phyloP scores from a whole-genome alignment of 2,888 invertebrate genomes.

The Campaea margaritaria region DNA sequence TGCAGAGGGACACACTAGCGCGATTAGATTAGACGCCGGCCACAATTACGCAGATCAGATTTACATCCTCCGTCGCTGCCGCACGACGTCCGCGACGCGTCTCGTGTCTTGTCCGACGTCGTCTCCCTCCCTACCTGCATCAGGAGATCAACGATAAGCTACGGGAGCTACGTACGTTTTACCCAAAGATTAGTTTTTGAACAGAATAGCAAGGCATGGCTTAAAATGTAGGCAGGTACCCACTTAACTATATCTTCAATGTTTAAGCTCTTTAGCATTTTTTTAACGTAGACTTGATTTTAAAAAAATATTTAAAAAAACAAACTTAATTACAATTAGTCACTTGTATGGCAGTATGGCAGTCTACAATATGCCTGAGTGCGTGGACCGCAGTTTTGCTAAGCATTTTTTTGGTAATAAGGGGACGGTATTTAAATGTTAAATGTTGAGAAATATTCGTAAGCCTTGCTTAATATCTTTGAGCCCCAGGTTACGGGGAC shows the following conservation, averaged over 20 bases:
- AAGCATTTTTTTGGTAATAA: slow-evolving; percentile 15
- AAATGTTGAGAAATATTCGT: slow-evolving; percentile 67
- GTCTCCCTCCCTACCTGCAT: slow-evolving; percentile 26
- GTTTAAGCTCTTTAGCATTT: no score
- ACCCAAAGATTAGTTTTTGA: not conserved
- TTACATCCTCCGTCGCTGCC: slow-evolving; percentile 65
- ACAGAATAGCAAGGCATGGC: not conserved
- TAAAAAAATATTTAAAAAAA: no score
- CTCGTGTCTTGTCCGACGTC: slow-evolving; percentile 13
- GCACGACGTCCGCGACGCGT: slow-evolving; percentile 15
- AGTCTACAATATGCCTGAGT: no score
- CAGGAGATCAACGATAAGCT: slow-evolving; percentile 9
- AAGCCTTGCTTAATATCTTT: slow-evolving; percentile 76
- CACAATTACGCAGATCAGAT: slow-evolving; percentile 84
- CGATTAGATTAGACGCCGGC: slow-evolving; percentile 82
- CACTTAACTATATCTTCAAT: no score
- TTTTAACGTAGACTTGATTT: no score
- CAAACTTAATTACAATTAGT: no score
- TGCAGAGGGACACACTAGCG: slow-evolving; percentile 76
- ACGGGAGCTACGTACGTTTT: not conserved
- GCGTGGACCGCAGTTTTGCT: no score
- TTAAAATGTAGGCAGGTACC: no score
- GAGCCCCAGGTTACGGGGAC: slow-evolving; percentile 74
- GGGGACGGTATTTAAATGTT: slow-evolving; percentile 57
- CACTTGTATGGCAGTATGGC: no score